Evolutionary conservation across 2,888 invertebrate genomes (phyloP).

Genomic region (Polyploca ridens): DNA sequence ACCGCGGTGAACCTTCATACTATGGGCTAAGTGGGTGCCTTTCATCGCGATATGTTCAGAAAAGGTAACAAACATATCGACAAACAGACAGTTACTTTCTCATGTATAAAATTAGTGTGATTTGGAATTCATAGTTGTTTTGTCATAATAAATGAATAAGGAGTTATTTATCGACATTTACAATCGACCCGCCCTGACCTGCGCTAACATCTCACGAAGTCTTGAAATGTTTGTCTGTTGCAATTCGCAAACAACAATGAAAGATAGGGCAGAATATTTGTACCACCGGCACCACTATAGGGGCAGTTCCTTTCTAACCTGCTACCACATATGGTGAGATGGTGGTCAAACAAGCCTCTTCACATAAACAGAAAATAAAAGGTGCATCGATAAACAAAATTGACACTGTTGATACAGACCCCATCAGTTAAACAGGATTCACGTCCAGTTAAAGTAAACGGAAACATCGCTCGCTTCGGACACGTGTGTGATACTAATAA

Average conservation of each 20-base stretch:
- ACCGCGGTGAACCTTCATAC: no score
- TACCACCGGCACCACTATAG: no score
- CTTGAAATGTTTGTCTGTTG: not conserved
- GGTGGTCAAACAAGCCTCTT: no score
- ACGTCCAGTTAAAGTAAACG: conserved; percentile 22
- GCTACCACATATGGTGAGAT: no score
- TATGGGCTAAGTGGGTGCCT: no score
- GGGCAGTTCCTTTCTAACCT: no score
- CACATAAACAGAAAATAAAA: not conserved
- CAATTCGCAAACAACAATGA: not conserved
- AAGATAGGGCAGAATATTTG: not conserved
- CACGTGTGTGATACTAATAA: conserved; percentile 33
- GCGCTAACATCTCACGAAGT: conserved; percentile 2
- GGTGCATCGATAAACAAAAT: conserved; percentile 4
- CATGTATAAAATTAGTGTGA: no score
- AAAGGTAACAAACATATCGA: no score
- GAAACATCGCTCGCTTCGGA: conserved; percentile 25
- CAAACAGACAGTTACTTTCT: no score
- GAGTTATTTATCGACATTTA: not conserved
- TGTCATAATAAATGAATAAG: no score
- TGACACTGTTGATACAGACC: conserved; percentile 9
- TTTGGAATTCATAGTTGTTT: no score
- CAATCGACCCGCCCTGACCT: not conserved
- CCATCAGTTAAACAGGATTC: conserved; percentile 11
- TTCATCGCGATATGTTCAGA: no score